Evolutionary conservation across 2,888 invertebrate species (phyloP), one percentile per base, ranked within the genome.

Genomic region (Hyposoter didymator): DNA sequence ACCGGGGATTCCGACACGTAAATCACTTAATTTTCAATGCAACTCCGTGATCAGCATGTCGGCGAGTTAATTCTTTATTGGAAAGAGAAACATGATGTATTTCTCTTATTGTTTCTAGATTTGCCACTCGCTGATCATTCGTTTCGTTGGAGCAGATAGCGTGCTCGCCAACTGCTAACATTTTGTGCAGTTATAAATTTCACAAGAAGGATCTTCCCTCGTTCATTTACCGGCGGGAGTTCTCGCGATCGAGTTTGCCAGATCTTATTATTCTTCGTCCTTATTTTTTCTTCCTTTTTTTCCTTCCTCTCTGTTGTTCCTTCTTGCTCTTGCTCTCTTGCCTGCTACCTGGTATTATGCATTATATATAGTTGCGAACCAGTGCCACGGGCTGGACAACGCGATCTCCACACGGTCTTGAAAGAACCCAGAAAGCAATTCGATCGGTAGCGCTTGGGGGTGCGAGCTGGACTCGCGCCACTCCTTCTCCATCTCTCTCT

Each of bases 401-500:
- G 69, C 49, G 67, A 59, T 84, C 59, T 59, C 69, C 17, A 6
- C 72, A 19, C 59, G 52, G 32, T 32, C 59, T 28, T n/a, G 45
- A 52, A 73, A 66, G 80, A 22, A 49, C 10, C 78, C 73, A 81
- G 83, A 83, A 78, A 83, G 83, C 80, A 85, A 83, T 85, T 85
- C 83, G 85, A 85, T 85, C 80, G 85, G 85, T 85, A 83, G 83
- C 85, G 85, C 85, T 85, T 80, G 83, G 80, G 83, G 85, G 85
- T 81, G 83, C 83, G 74, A 83, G 80, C 62, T 67, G 67, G 55
- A 76, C 82, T 85, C 82, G 79, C 82, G 80, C 80, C 80, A 67
- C 72, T 19, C 22, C n/a, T 49, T 17, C 35, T 22, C 32, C 43
- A n/a, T 39, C 55, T 19, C 55, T 8, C 39, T 19, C 39, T 12